Percentiles rank a stretch among this genome's conserved stretches.
These are phyloP conservation scores for Morphnarchus princeps DNA, from an alignment of 2,113 vertebrate genomes.

Conservation along the genomic window DNA sequence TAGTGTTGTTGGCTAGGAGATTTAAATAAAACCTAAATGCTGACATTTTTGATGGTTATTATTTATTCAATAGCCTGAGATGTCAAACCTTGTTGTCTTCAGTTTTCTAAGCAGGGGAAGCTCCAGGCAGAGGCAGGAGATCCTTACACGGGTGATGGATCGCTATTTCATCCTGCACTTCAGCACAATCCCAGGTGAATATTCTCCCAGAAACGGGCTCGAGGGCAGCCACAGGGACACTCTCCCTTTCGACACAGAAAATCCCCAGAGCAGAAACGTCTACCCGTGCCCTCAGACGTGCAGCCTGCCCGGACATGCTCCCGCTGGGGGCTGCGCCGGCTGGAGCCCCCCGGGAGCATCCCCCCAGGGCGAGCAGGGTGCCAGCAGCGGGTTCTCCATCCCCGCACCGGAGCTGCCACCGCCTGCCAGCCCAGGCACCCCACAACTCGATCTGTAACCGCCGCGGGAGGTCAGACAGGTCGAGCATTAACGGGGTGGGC, in stretches of 20 bases:
- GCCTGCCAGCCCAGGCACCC: neutral
- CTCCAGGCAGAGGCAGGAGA: neutral
- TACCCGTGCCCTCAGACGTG: fast-evolving
- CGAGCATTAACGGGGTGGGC: fast-evolving
- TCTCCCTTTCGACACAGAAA: neutral
- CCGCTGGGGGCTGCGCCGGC: fast-evolving
- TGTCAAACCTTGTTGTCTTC: neutral
- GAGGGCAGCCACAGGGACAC: neutral
- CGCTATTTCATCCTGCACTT: neutral
- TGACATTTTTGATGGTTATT: constrained; percentile 21
- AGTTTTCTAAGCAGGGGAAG: neutral
- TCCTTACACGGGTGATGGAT: neutral
- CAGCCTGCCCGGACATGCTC: fast-evolving
- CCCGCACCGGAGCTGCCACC: fast-evolving
- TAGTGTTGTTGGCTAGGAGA: constrained; percentile 25
- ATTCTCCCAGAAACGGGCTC: neutral
- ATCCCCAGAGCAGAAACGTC: neutral
- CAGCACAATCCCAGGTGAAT: neutral
- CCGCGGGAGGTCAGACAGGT: fast-evolving
- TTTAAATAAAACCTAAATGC: constrained; percentile 52
- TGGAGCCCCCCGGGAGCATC: neutral
- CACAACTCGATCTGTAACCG: fast-evolving
- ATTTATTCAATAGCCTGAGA: constrained; percentile 37
- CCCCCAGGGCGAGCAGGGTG: fast-evolving
- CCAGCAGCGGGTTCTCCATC: neutral